A percentile compares a stretch with the other conserved stretches of the same genome.
These are phyloP conservation scores for Lampropteryx suffumata DNA, from an alignment of 2,888 invertebrate species.

Conservation along the genomic window DNA sequence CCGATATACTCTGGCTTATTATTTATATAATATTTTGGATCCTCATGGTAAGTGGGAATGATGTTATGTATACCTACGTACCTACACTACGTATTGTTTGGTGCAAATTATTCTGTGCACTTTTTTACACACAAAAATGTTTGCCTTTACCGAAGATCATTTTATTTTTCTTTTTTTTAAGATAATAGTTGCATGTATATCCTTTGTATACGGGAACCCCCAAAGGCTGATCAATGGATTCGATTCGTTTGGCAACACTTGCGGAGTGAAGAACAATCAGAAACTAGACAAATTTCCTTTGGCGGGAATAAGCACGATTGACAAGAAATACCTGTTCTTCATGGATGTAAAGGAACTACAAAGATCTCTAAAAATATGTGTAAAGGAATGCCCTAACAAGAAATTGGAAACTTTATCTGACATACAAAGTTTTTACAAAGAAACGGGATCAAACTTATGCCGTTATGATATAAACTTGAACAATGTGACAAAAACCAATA, in stretches of 20 bases:
- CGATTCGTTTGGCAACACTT: slow-evolving; percentile 97
- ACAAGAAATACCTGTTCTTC: slow-evolving; percentile 92
- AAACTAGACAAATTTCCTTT: slow-evolving; percentile 87
- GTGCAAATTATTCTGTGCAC: no score
- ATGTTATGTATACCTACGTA: no score
- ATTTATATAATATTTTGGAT: slow-evolving; percentile 92
- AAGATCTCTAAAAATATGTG: slow-evolving; percentile 93
- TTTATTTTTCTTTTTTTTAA: slow-evolving; percentile 51
- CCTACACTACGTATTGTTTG: no score
- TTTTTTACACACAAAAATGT: no score
- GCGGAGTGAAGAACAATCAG: slow-evolving; percentile 91
- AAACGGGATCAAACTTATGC: slow-evolving; percentile 90
- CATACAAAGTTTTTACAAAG: slow-evolving; percentile 87
- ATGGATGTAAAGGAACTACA: slow-evolving; percentile 90
- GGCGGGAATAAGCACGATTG: slow-evolving; percentile 91
- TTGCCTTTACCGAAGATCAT: no score
- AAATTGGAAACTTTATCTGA: slow-evolving; percentile 85
- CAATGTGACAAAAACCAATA: slow-evolving; percentile 67
- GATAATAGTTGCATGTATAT: slow-evolving; percentile 93
- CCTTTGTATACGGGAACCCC: slow-evolving; percentile 94
- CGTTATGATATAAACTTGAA: slow-evolving; percentile 86
- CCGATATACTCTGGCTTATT: slow-evolving; percentile 91
- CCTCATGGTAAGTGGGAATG: slow-evolving; percentile 91
- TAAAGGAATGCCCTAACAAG: slow-evolving; percentile 91
- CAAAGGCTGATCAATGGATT: slow-evolving; percentile 93